Percentiles rank a stretch among this genome's conserved stretches.
Evolutionary conservation across 2,888 invertebrate species (phyloP).

Genomic region (Drosophila sordidapex): DNA sequence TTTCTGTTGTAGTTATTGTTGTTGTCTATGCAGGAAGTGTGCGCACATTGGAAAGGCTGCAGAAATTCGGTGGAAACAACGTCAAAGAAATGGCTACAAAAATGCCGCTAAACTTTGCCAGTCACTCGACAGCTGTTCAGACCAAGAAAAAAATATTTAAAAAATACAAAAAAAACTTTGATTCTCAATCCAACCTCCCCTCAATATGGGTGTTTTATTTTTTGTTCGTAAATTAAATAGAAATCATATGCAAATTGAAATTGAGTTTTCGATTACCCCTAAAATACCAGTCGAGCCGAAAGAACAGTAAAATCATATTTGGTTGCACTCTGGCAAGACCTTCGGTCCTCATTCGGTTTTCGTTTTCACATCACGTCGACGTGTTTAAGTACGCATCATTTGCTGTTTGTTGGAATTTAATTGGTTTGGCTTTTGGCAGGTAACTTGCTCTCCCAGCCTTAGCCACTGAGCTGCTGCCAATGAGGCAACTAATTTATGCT

Average conservation of each 20-base stretch:
- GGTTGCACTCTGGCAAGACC: slow-evolving; percentile 51
- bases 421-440: slow-evolving; percentile 72
- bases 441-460: slow-evolving; percentile 34
- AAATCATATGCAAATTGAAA: slow-evolving; percentile 81
- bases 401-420: slow-evolving; percentile 77
- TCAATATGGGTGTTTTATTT: slow-evolving; percentile 20
- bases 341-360: slow-evolving; percentile 18
- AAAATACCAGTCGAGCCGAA: slow-evolving; percentile 20
- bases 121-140: slow-evolving; percentile 65
- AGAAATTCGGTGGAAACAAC: slow-evolving; percentile 47
- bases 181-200: slow-evolving; percentile 34
- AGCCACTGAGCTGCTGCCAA: slow-evolving; percentile 35
- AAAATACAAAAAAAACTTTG: slow-evolving; percentile 1
- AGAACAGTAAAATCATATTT: slow-evolving; percentile 61
- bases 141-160: not conserved
- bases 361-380: slow-evolving; percentile 74
- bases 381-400: slow-evolving; percentile 81
- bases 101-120: slow-evolving; percentile 65
- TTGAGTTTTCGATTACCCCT: slow-evolving; percentile 72
- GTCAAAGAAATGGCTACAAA: slow-evolving; percentile 67
- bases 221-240: slow-evolving; percentile 66
- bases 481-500: slow-evolving; percentile 75
- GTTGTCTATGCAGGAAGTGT: slow-evolving; percentile 79
- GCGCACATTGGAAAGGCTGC: slow-evolving; percentile 63
- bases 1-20: slow-evolving; percentile 28